Evolutionary conservation across 2,888 invertebrate species (phyloP).

Genomic region (Drosophila maculinotata): DNA sequence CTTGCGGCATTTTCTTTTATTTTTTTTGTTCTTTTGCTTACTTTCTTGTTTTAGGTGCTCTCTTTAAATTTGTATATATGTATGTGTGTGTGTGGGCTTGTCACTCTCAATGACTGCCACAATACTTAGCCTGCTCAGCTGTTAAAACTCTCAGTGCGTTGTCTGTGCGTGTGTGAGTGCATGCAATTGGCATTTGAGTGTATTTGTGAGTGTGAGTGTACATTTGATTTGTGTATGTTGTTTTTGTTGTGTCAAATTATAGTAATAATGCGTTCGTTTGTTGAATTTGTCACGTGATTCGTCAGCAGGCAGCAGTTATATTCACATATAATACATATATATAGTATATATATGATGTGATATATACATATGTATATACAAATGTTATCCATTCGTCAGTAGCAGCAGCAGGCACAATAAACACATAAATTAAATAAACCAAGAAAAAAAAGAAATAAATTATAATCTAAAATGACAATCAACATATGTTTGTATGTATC

Average conservation of each 20-base stretch:
- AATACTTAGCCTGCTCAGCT: constrained; percentile 59
- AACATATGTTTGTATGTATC: constrained; percentile 43
- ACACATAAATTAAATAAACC: constrained; percentile 74
- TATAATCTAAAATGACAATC: constrained; percentile 54
- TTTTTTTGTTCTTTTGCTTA: constrained; percentile 19
- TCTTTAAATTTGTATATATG: not conserved
- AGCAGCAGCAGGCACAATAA: constrained; percentile 64
- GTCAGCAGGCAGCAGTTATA: constrained; percentile 47
- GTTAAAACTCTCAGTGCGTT: constrained; percentile 37
- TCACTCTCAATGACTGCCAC: constrained; percentile 30
- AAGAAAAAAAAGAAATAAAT: constrained; percentile 63
- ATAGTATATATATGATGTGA: constrained; percentile 18
- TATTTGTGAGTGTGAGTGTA: constrained; percentile 15
- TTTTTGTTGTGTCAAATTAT: constrained; percentile 45
- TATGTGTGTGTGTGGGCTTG: constrained; percentile 14
- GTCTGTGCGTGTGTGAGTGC: constrained; percentile 12
- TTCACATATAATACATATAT: constrained; percentile 7
- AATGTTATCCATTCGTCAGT: constrained; percentile 56
- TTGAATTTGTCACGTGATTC: constrained; percentile 58
- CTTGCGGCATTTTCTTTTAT: constrained; percentile 82
- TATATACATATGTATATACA: constrained; percentile 18
- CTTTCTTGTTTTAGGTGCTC: constrained; percentile 22
- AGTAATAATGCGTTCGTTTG: constrained; percentile 56
- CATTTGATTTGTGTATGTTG: constrained; percentile 33
- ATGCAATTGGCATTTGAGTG: constrained; percentile 25